Percentiles rank a stretch among this genome's conserved stretches.
These are phyloP conservation scores for Kryptolebias ocellatus DNA, from an alignment of 2,797 vertebrate species.

Conservation along the genomic window DNA sequence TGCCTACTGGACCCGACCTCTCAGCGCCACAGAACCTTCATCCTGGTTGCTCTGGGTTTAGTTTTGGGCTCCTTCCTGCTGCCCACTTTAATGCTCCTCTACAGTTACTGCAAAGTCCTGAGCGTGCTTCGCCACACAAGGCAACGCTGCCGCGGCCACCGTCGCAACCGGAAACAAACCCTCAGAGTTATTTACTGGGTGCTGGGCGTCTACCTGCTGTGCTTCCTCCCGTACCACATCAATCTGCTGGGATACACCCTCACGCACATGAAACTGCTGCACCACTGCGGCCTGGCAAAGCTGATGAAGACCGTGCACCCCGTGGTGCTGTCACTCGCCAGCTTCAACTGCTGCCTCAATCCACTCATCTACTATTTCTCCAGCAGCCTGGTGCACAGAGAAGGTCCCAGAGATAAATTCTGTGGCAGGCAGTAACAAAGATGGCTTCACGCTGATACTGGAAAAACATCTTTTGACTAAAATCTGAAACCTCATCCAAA, in stretches of 20 bases:
- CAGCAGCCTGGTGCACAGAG: constrained; percentile 62
- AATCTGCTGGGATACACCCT: constrained; percentile 81
- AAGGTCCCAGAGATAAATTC: constrained; percentile 25
- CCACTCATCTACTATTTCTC: constrained; percentile 81
- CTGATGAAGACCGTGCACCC: constrained; percentile 71
- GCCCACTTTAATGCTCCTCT: constrained; percentile 72
- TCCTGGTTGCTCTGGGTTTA: constrained; percentile 68
- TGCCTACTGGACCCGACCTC: constrained; percentile 74
- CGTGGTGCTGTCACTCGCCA: constrained; percentile 73
- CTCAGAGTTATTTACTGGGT: constrained; percentile 80
- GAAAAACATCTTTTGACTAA: neutral
- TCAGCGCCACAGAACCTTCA: constrained; percentile 61
- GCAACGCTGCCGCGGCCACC: constrained; percentile 40
- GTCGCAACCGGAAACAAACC: constrained; percentile 45
- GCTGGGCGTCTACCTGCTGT: constrained; percentile 77
- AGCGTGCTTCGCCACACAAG: constrained; percentile 60
- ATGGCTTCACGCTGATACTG: neutral
- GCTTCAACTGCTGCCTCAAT: constrained; percentile 81
- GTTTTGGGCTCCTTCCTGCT: constrained; percentile 72
- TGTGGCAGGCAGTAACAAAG: constrained; percentile 52
- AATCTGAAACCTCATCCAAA: neutral
- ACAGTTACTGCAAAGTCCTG: constrained; percentile 79
- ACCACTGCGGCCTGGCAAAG: constrained; percentile 67
- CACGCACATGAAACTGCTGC: constrained; percentile 71
- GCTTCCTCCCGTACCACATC: constrained; percentile 80